Conservation (phyloP, 2,797 vertebrate genomes). For the Chrysocyon brachyurus region DNA sequence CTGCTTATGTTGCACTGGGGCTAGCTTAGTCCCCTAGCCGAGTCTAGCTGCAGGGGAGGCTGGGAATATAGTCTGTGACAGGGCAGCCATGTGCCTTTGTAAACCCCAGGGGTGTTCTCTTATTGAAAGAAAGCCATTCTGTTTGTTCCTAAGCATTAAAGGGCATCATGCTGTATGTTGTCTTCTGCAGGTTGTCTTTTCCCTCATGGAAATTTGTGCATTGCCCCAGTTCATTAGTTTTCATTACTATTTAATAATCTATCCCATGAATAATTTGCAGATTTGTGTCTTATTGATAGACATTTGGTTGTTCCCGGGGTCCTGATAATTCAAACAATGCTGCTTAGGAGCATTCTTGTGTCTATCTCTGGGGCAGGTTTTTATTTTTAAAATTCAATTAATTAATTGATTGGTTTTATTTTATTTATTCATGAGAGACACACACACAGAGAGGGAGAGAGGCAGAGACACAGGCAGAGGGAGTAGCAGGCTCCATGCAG, state of each 20-base stretch:
- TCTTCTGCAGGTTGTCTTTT: background rate
- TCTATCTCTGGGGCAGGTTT: background rate
- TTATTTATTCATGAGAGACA: too few species aligned
- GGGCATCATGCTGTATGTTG: background rate
- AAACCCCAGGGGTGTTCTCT: background rate
- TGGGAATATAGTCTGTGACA: background rate
- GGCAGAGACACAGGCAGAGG: too few species aligned
- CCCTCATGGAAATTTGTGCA: background rate
- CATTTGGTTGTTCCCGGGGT: background rate
- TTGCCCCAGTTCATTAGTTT: background rate
- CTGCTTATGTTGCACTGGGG: background rate
- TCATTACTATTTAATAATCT: background rate
- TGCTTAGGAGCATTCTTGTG: background rate
- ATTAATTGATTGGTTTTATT: too few species aligned
- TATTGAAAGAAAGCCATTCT: background rate
- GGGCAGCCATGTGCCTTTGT: background rate
- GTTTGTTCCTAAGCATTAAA: background rate
- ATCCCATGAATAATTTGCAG: background rate
- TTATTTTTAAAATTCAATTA: too few species aligned
- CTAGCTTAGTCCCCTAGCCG: background rate
- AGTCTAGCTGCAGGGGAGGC: background rate
- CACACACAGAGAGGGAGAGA: too few species aligned
- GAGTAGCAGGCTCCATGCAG: too few species aligned
- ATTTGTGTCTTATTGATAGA: background rate
- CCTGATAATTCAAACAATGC: background rate